Base-by-base conservation (phyloP, 2,113 vertebrate genomes). In the Carlito syrichta region DNA sequence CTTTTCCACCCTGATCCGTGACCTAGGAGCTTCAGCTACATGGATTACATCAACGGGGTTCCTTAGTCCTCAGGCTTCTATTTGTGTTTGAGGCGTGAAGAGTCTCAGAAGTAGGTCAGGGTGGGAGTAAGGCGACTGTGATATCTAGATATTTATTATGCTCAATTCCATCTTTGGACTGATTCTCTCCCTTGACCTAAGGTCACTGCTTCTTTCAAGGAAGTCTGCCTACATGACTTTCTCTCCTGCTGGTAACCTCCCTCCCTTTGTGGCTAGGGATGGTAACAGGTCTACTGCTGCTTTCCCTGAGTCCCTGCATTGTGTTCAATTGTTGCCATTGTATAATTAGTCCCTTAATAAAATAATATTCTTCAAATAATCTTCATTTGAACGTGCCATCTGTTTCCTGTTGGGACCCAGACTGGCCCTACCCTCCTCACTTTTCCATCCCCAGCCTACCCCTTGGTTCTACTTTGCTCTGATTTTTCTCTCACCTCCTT, bases 171-270 rank as follows among this genome's bases (percentile, higher is more conserved):
- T 92, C 52, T 71, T 74, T 92, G 66, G 66, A 14, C 10, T 81
- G 54, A 86, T 68, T 92, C 32, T 79, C 43, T 89, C 50, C 16
- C 60, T 69, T 82, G 60, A 54, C 52, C 79, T 50, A 86, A 92
- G 52, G 83, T 54, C 45, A 95, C 5, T 56, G 45, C 25, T 94
- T 94, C 52, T 92, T 88, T 94, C 77, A 58, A 84, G 89, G 52
- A 92, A 96, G 66, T 0, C 17, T 68, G 16, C 30, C 85, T 69
- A 11, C 1, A 4, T 56, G 35, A 13, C 81, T 54, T 10, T 83
- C 45, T 27, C 43, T 92, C 23, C 56, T 94, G 63, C 12, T 27
- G 32, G 3, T 14, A 68, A 54, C 40, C 14, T 78, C 27, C 17
- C 20, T 76, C 17, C 82, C 25, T 68, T 58, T 83, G 52, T 76